Evolutionary conservation across 2,113 vertebrate species (phyloP).

Genomic region (Dendrocopos noguchii): DNA sequence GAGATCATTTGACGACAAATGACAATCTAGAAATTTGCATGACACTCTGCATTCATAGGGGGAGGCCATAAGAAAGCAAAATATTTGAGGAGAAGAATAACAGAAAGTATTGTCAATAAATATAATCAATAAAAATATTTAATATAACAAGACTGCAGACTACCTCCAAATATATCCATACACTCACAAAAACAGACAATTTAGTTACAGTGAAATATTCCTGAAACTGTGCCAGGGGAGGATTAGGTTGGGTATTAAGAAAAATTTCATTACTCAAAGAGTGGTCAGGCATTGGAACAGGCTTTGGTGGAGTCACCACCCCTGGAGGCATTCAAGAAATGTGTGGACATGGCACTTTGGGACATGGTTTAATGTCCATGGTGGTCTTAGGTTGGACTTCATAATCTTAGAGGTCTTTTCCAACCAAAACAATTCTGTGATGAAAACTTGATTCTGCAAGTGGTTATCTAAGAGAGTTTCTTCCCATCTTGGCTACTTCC

Average conservation of each 20-base stretch:
- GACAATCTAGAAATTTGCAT: background rate
- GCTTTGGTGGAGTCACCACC: too few relatives aligned
- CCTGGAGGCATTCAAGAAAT: too few relatives aligned
- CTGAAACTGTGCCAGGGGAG: background rate
- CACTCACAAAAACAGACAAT: background rate
- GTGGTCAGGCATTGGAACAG: too few relatives aligned
- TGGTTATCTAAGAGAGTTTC: background rate
- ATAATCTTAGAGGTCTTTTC: too few relatives aligned
- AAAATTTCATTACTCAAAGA: too few relatives aligned
- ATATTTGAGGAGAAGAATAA: background rate
- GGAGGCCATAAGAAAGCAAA: background rate
- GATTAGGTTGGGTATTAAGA: too few relatives aligned
- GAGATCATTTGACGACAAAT: background rate
- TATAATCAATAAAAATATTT: background rate
- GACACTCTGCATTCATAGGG: background rate
- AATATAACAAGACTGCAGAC: background rate
- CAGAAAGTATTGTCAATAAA: background rate
- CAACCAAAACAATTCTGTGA: too few relatives aligned
- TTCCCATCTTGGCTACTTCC: background rate
- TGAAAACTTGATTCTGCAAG: too few relatives aligned
- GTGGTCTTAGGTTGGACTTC: too few relatives aligned
- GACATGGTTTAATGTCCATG: too few relatives aligned
- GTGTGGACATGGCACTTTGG: too few relatives aligned
- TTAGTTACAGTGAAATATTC: background rate
- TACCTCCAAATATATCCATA: background rate